Conservation (phyloP, 1,140 invertebrate genomes). For the Littorina saxatilis region DNA sequence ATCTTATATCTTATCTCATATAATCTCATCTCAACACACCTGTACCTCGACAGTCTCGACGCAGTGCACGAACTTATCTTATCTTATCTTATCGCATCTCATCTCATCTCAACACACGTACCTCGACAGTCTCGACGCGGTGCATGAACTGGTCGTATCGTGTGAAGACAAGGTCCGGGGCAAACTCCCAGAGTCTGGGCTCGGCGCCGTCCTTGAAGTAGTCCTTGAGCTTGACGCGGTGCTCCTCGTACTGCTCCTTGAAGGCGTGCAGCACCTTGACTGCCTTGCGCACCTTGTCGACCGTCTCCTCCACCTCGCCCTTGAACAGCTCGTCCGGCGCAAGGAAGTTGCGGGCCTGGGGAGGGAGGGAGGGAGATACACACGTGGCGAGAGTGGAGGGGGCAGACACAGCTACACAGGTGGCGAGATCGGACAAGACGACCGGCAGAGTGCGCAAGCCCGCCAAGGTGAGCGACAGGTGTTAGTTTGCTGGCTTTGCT, state of each 20-base stretch:
- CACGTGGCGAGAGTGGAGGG: too few species aligned
- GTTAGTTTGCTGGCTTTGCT: too few species aligned
- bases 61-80: too few species aligned
- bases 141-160: slow-evolving; percentile 90
- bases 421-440: too few species aligned
- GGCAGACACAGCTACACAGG: too few species aligned
- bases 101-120: slow-evolving; percentile 56
- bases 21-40: too few species aligned
- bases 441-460: too few species aligned
- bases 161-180: slow-evolving; percentile 90
- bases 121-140: slow-evolving; percentile 88
- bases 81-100: too few species aligned
- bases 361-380: neutral
- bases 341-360: slow-evolving; percentile 87
- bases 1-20: too few species aligned
- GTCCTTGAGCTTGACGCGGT: slow-evolving; percentile 82
- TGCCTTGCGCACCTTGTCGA: slow-evolving; percentile 93
- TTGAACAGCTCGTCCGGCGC: slow-evolving; percentile 91
- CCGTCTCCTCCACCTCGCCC: slow-evolving; percentile 77
- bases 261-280: slow-evolving; percentile 86
- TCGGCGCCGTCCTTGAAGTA: slow-evolving; percentile 81
- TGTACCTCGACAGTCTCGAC: slow-evolving; percentile 87
- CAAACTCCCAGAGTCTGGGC: slow-evolving; percentile 90
- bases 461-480: too few species aligned
- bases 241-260: slow-evolving; percentile 81